Evolutionary conservation across 2,797 vertebrate species (phyloP), one percentile per base, ranked within the genome.

Genomic region (Borostomias antarcticus): DNA sequence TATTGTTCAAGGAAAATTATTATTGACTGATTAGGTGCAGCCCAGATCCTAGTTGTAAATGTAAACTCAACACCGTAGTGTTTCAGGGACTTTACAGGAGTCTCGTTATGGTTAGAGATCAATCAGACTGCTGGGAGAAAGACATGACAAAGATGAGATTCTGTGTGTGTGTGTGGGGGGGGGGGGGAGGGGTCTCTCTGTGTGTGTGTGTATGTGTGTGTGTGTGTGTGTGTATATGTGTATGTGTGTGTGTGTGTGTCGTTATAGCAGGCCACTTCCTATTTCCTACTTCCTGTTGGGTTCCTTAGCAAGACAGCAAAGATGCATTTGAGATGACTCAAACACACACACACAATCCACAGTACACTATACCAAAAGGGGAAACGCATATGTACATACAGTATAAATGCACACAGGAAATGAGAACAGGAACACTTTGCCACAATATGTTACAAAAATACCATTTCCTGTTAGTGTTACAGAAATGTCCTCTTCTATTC

Each of bases 391-490:
- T 11, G 40, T 35, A 51, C 45, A 29, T 40, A 58, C 62, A 45
- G 54, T 40, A 19, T 35, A 62, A 45, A 43, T 32, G 29, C 64
- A 59, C 81, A 79, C 78, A 85, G 85, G 86, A 88, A 85, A 74
- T 47, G 15, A 83, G 71, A 81, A n/a, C n/a, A n/a, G n/a, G n/a
- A 48, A 48, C 33, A 50, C 62, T 58, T 72, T 8, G 1, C 51
- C 58, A 76, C 21, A 64, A 19, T 10, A 4, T 28, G 2, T n/a
- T 51, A 71, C 70, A 56, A 37, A 75, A 69, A 75, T 70, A 73
- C 69, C 76, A 73, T 72, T 85, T 86, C 82, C 82, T 86, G 73
- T 64, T 76, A 59, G 63, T 45, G 19, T 21, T n/a, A n/a, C n/a
- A n/a, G n/a, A n/a, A n/a, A n/a, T n/a, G n/a, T n/a, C n/a, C n/a